A percentile compares a stretch with the other conserved stretches of the same genome.
Evolutionary conservation across 2,113 vertebrate genomes (phyloP).

Genomic region (Tragulus kanchil): DNA sequence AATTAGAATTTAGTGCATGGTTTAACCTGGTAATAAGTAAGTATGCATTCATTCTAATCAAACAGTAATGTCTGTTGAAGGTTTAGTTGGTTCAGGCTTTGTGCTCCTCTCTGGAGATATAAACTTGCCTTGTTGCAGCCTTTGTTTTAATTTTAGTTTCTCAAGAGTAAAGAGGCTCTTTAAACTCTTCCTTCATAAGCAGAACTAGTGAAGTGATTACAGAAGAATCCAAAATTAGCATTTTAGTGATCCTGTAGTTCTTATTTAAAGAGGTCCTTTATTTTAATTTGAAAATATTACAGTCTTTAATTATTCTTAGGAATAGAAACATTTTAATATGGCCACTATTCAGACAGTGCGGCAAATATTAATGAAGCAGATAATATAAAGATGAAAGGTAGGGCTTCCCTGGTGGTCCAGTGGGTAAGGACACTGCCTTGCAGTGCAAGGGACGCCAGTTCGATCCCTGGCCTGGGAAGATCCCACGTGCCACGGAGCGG

Average conservation of each 20-base stretch:
- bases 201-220: slow-evolving; percentile 10
- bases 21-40: slow-evolving; percentile 16
- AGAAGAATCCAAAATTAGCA: slow-evolving; percentile 17
- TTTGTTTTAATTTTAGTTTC: slow-evolving; percentile 41
- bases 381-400: slow-evolving; percentile 27
- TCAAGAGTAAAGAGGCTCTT: neutral
- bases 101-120: neutral
- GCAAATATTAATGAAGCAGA: slow-evolving; percentile 22
- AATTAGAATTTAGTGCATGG: neutral
- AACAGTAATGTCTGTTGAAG: neutral
- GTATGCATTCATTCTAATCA: neutral
- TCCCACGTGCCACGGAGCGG: too few species aligned
- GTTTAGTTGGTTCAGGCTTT: neutral
- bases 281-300: slow-evolving; percentile 42
- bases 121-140: neutral
- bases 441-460: too few species aligned
- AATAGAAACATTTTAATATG: slow-evolving; percentile 14
- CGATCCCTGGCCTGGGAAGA: too few species aligned
- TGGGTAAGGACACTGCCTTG: too few species aligned
- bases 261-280: slow-evolving; percentile 28
- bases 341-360: neutral
- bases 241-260: neutral
- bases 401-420: too few species aligned
- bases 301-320: slow-evolving; percentile 26
- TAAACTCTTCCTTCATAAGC: slow-evolving; percentile 40